These are phyloP conservation scores for Tarsius wallacei DNA, from an alignment of 2,797 vertebrate species.

Conservation along the genomic window DNA sequence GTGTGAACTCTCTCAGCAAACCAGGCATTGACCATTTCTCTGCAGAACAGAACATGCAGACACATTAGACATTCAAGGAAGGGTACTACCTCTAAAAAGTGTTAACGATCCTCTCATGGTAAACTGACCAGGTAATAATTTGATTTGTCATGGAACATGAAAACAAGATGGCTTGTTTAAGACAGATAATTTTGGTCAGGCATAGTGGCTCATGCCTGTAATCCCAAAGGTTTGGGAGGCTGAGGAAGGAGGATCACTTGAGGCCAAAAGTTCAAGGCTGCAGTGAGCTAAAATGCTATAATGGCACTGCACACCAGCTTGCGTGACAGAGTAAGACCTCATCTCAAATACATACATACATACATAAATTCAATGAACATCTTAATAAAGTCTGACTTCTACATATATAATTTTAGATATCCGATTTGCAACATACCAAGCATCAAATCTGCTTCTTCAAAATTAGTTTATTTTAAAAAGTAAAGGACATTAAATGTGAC, in stretches of 20 bases:
- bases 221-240: not conserved
- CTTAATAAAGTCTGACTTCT: not conserved
- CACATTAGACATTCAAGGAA: not conserved
- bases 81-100: not conserved
- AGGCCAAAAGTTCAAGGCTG: not conserved
- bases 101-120: not conserved
- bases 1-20: constrained; percentile 97
- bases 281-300: not conserved
- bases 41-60: constrained; percentile 87
- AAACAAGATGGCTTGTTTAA: not conserved
- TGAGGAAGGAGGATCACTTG: not conserved
- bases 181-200: not conserved
- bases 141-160: not conserved
- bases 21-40: constrained; percentile 99
- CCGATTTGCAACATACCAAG: not conserved
- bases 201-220: not conserved
- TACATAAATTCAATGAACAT: not conserved
- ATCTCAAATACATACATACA: not conserved
- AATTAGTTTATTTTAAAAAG: not conserved
- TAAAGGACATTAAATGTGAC: not conserved
- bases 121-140: not conserved
- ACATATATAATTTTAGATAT: not conserved
- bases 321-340: not conserved
- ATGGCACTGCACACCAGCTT: not conserved
- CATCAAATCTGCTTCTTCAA: not conserved